phyloP scores from a whole-genome alignment of 2,888 invertebrate species.

The Agonopterix heracliana region DNA sequence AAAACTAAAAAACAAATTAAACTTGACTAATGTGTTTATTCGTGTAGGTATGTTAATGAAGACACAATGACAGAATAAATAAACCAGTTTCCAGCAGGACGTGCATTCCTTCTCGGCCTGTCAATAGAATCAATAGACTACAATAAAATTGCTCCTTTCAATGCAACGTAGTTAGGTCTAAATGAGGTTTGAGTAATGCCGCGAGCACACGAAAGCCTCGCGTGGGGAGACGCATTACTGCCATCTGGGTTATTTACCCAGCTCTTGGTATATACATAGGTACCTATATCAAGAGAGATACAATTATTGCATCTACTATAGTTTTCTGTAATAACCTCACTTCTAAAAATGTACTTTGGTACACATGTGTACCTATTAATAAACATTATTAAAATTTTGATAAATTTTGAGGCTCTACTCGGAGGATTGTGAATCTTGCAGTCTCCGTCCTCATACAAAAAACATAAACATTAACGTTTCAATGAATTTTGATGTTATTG shows the following conservation, averaged over 20 bases:
- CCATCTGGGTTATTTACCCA: conserved; percentile 15
- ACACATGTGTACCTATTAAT: no score
- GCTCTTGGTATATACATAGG: no score
- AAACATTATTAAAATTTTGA: no score
- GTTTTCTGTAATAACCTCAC: no score
- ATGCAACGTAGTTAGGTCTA: conserved; percentile 65
- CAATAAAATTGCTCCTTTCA: conserved; percentile 70
- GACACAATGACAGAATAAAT: conserved; percentile 47
- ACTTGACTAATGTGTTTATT: conserved; percentile 3
- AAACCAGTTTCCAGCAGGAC: conserved; percentile 45
- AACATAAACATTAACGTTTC: no score
- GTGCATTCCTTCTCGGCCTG: conserved; percentile 47
- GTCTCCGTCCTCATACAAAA: no score
- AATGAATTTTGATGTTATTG: no score
- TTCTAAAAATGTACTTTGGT: no score
- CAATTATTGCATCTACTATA: no score
- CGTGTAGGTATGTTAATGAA: conserved; percentile 15
- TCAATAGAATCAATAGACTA: conserved; percentile 70
- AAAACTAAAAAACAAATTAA: not conserved
- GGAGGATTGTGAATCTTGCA: no score
- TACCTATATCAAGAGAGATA: no score
- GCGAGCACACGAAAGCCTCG: conserved; percentile 58
- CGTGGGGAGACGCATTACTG: conserved; percentile 55
- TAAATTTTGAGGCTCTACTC: no score
- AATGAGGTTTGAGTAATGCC: conserved; percentile 74